Percentiles rank a stretch among this genome's conserved stretches.
Evolutionary conservation across 2,888 invertebrate genomes (phyloP).

Genomic region (Lasioglossum marginatum): DNA sequence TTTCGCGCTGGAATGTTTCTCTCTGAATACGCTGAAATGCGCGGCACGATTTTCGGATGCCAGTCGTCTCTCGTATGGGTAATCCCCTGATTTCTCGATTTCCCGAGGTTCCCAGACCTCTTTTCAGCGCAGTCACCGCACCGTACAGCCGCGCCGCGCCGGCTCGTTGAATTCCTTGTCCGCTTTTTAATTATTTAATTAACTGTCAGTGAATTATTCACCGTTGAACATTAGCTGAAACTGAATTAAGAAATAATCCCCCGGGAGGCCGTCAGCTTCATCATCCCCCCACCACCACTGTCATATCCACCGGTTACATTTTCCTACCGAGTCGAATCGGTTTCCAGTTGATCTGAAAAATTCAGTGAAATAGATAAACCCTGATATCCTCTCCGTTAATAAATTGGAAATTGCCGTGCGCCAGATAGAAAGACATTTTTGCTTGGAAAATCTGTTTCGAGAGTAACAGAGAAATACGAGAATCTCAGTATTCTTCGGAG

Average conservation of each 20-base stretch:
- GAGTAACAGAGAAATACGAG: neutral
- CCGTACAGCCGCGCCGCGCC: neutral
- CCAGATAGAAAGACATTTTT: neutral
- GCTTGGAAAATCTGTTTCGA: neutral
- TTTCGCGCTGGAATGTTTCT: slow-evolving; percentile 69
- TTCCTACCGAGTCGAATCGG: neutral
- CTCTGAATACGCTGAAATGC: slow-evolving; percentile 62
- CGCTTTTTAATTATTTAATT: neutral
- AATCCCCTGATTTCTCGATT: slow-evolving; percentile 41
- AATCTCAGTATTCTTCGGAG: neutral
- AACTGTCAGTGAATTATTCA: neutral
- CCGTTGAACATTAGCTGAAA: neutral
- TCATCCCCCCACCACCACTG: neutral
- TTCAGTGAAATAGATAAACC: neutral
- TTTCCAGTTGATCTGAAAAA: neutral
- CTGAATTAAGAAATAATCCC: neutral
- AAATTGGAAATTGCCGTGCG: neutral
- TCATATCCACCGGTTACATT: neutral
- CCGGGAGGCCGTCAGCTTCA: neutral
- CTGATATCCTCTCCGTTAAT: neutral
- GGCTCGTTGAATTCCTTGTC: slow-evolving; percentile 1
- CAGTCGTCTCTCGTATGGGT: slow-evolving; percentile 42
- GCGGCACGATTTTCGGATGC: slow-evolving; percentile 59
- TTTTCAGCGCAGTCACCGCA: neutral
- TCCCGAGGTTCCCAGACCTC: neutral